phyloP scores from a whole-genome alignment of 2,888 invertebrate species.

The Lasioglossum marginatum region DNA sequence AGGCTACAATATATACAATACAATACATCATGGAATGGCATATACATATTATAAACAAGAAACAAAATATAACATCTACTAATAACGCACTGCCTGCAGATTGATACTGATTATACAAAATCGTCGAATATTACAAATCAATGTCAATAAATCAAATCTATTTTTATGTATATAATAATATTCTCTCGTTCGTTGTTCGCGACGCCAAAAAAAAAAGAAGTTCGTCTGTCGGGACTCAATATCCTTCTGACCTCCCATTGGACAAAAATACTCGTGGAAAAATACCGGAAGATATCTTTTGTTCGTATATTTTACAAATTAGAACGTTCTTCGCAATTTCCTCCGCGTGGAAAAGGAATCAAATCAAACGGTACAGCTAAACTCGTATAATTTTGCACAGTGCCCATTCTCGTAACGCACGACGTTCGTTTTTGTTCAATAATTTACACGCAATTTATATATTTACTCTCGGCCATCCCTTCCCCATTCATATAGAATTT shows the following conservation, averaged over 20 bases:
- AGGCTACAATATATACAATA: slow-evolving; percentile 55
- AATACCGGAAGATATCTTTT: slow-evolving; percentile 51
- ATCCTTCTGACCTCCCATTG: slow-evolving; percentile 21
- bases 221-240: not conserved
- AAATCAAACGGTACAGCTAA: slow-evolving; percentile 45
- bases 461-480: not conserved
- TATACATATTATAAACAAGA: slow-evolving; percentile 33
- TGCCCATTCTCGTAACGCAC: slow-evolving; percentile 36
- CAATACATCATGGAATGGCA: slow-evolving; percentile 37
- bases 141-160: slow-evolving; percentile 21
- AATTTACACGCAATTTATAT: slow-evolving; percentile 32
- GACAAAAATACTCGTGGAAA: slow-evolving; percentile 34
- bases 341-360: slow-evolving; percentile 40
- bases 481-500: slow-evolving; percentile 26
- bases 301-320: slow-evolving; percentile 25
- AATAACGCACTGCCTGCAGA: slow-evolving; percentile 26
- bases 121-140: slow-evolving; percentile 15
- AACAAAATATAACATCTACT: slow-evolving; percentile 43
- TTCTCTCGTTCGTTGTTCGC: slow-evolving; percentile 57
- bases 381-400: slow-evolving; percentile 36
- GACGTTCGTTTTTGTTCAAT: slow-evolving; percentile 22
- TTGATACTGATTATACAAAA: slow-evolving; percentile 33
- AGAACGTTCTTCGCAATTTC: slow-evolving; percentile 35
- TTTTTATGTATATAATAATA: slow-evolving; percentile 14
- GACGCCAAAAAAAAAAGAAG: slow-evolving; percentile 27